Conservation (phyloP, 2,113 vertebrate genomes). For the Ibidorhyncha struthersii region DNA sequence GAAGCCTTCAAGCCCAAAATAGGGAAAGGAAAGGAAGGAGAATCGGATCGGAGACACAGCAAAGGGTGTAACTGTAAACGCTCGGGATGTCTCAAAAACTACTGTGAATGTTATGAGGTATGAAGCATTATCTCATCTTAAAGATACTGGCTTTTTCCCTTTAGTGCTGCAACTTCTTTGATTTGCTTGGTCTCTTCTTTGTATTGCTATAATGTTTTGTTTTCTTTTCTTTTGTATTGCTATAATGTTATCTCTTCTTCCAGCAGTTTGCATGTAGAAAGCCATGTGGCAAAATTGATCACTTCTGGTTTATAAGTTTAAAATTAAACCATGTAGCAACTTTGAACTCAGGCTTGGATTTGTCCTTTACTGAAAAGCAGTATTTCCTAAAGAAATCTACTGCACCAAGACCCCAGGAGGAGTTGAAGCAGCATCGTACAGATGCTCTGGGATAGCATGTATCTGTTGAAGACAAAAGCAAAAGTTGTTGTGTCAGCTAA, state of each 20-base stretch:
- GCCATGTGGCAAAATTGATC: not conserved
- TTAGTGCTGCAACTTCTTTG: not conserved
- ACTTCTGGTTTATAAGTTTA: not conserved
- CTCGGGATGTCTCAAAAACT: constrained; percentile 97
- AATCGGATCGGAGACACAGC: constrained; percentile 95
- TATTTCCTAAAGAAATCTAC: not conserved
- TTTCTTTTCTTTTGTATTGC: not conserved
- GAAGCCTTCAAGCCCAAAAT: constrained; percentile 99
- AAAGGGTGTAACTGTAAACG: constrained; percentile 98
- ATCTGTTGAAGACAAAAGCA: not conserved
- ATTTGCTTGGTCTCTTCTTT: not conserved
- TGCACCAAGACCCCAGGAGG: not conserved
- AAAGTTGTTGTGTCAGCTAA: not conserved
- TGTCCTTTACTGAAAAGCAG: not conserved
- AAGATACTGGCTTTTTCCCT: not conserved
- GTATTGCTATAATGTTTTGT: not conserved
- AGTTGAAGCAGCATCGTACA: not conserved
- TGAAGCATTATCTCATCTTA: not conserved
- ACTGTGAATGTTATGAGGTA: constrained; percentile 99
- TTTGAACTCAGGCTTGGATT: not conserved
- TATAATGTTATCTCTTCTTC: not conserved
- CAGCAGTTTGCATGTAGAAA: not conserved
- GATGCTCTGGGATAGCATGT: not conserved
- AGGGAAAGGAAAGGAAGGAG: constrained; percentile 96
- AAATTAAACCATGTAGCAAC: not conserved